These are phyloP conservation scores for Monomorium pharaonis DNA, from an alignment of 1,140 invertebrate genomes.

Conservation along the genomic window DNA sequence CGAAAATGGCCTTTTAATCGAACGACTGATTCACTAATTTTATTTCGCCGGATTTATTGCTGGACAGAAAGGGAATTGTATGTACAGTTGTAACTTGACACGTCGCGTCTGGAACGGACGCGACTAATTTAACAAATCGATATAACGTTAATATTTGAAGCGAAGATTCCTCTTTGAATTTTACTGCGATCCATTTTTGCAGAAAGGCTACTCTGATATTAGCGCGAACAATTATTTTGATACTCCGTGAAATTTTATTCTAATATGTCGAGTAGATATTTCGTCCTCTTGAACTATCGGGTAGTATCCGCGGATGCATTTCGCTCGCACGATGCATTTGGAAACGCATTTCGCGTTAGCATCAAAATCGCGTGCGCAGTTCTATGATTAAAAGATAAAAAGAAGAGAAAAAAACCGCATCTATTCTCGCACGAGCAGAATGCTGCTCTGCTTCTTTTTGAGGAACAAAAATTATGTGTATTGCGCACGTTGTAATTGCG, in stretches of 20 bases:
- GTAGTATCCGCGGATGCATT: slow-evolving; percentile 26
- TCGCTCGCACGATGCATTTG: slow-evolving; percentile 51
- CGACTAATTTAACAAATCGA: slow-evolving; percentile 1
- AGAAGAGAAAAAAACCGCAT: not conserved
- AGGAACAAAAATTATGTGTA: slow-evolving; percentile 21
- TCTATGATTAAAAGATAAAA: not conserved
- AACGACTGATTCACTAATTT: not conserved
- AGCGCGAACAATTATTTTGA: slow-evolving; percentile 65
- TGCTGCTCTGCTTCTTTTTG: not conserved
- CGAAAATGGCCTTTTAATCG: not conserved
- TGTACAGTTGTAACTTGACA: not conserved
- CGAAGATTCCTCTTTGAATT: slow-evolving; percentile 6
- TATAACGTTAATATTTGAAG: not conserved
- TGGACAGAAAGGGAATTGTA: not conserved
- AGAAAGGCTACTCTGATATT: slow-evolving; percentile 22
- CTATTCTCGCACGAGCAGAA: not conserved
- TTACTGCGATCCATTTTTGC: slow-evolving; percentile 30
- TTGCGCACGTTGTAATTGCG: not conserved
- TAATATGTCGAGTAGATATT: slow-evolving; percentile 43
- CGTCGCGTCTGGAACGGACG: not conserved
- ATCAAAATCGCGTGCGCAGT: not conserved
- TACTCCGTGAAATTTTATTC: slow-evolving; percentile 67
- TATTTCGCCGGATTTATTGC: not conserved
- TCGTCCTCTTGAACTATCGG: slow-evolving; percentile 9
- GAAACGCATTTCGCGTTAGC: slow-evolving; percentile 51